Percentiles rank a stretch among this genome's conserved stretches.
Evolutionary conservation across 2,113 vertebrate species (phyloP).

Genomic region (Meles meles): DNA sequence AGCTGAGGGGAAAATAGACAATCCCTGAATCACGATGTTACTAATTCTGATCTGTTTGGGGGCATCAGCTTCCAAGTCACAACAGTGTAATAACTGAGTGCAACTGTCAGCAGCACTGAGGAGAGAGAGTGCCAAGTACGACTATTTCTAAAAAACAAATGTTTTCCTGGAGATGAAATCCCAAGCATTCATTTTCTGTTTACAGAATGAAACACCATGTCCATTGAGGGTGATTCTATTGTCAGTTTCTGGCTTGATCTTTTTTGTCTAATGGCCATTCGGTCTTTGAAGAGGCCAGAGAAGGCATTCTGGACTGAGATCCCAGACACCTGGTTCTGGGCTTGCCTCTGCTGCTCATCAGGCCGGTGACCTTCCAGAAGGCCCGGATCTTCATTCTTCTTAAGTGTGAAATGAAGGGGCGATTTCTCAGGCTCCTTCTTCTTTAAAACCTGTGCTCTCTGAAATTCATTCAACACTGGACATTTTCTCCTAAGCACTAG

Average conservation of each 20-base stretch:
- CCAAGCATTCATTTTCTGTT: conserved; percentile 69
- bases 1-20: conserved; percentile 62
- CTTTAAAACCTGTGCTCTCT: conserved; percentile 37
- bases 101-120: conserved; percentile 72
- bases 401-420: conserved; percentile 3
- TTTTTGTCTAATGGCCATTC: background rate
- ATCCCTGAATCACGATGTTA: conserved; percentile 70
- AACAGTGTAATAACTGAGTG: conserved; percentile 75
- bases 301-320: background rate
- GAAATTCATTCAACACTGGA: conserved; percentile 69
- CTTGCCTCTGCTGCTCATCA: background rate
- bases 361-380: background rate
- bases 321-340: background rate
- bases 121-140: conserved; percentile 67
- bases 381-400: background rate
- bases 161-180: conserved; percentile 69
- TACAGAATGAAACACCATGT: conserved; percentile 63
- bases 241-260: conserved; percentile 8
- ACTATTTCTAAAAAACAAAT: conserved; percentile 73
- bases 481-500: conserved; percentile 61
- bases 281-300: background rate
- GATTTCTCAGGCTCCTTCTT: conserved; percentile 50
- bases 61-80: conserved; percentile 77
- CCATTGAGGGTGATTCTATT: background rate
- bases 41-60: conserved; percentile 76